Base-by-base conservation (phyloP, 2,113 vertebrate species). In the Leuciscus idus region DNA sequence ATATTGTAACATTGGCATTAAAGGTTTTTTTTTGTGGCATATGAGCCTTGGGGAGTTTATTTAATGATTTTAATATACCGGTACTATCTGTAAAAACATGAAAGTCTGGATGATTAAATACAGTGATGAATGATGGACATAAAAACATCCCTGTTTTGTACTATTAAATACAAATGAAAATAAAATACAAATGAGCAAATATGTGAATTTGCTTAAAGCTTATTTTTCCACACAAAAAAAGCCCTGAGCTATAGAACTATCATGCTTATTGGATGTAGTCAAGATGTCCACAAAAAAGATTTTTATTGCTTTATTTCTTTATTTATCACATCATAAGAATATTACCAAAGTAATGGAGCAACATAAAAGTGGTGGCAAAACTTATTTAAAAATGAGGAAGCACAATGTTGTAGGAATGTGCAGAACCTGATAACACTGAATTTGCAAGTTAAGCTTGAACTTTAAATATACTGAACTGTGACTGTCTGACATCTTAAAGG, bases 301-400 rank as follows among this genome's bases (percentile, higher is more conserved):
- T 75, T 64, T 30, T 52, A 9, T 46, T 43, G 48, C 36, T 62
- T n/a, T 36, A 82, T 70, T 70, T 85, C 85, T 84, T 87, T 62
- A 78, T 36, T 36, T 21, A 68, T 84, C 62, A 39, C 23, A 6
- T 26, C 72, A 90, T 89, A 78, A 80, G 83, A 84, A 77, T 80
- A 52, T 79, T 30, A 85, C 26, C 19, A 39, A 66, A 74, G 68
- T 28, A 85, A 90, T 75, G 83, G 81, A 85, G 26, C 43, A 76
- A 57, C 43, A 88, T 72, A 77, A 84, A 74, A 83, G 21, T 68
- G 33, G 48, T 39, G 46, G 62, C 46, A 79, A 3, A 55, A 55
- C 9, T n/a, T 12, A 33, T 48, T n/a, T 70, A 48, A 73, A 30
- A 55, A 28, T 7, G 57, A 26, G 48, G 19, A 28, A 78, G 28